Conservation (phyloP, 2,113 vertebrate genomes). For the Catharus bicknelli region DNA sequence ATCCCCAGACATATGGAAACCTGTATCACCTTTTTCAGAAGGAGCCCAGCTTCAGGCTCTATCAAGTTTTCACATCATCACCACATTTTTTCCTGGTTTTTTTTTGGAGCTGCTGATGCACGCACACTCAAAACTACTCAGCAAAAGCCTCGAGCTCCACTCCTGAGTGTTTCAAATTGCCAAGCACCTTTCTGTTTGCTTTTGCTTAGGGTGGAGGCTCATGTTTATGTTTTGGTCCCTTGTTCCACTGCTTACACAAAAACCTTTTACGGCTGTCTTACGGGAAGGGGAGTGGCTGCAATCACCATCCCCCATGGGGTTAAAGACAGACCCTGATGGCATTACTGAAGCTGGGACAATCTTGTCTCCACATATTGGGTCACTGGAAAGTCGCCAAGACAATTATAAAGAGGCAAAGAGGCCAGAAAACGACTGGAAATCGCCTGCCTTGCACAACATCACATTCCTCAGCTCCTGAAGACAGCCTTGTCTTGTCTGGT, state of each 20-base stretch:
- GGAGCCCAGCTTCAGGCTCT: background rate
- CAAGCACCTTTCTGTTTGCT: background rate
- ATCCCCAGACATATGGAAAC: background rate
- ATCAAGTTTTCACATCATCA: background rate
- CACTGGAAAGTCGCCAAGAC: background rate
- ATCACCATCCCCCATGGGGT: background rate
- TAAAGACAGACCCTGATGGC: background rate
- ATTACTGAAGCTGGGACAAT: background rate
- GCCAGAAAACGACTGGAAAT: background rate
- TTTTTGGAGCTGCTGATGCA: background rate
- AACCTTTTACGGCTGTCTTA: conserved; percentile 14
- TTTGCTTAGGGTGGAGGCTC: conserved; percentile 8
- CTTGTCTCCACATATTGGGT: background rate
- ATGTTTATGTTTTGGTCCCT: background rate
- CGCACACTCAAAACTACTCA: fast-evolving
- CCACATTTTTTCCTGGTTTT: background rate
- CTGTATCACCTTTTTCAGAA: background rate
- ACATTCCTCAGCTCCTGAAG: background rate
- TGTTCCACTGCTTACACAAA: background rate
- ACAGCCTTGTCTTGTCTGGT: background rate
- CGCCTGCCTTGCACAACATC: background rate
- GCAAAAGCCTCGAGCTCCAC: background rate
- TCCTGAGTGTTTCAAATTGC: background rate
- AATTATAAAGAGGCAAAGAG: background rate
- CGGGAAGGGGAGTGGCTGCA: background rate